A percentile compares a stretch with the other conserved stretches of the same genome.
These are phyloP conservation scores for Zygothrica quintamaculata DNA, from an alignment of 2,888 invertebrate species.

Conservation along the genomic window DNA sequence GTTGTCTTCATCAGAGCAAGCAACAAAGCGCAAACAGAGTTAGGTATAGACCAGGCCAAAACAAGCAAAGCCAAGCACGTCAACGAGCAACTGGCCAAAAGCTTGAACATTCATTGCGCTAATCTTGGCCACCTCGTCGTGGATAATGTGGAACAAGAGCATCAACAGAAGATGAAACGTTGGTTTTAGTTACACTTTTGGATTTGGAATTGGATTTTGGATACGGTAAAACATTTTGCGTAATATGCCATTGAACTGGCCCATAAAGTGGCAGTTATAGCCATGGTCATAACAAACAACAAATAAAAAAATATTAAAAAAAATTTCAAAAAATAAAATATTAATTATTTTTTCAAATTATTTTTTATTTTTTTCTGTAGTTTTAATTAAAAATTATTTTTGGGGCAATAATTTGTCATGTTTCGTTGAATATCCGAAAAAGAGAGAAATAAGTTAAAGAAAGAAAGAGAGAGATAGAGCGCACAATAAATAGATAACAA, in stretches of 20 bases:
- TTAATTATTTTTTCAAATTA: too few species aligned
- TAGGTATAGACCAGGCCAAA: constrained; percentile 14
- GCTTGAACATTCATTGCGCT: constrained; percentile 22
- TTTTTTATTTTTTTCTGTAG: too few species aligned
- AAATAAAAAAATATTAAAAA: too few species aligned
- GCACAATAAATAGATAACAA: constrained; percentile 2
- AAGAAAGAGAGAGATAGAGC: neutral
- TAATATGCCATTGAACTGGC: constrained; percentile 65
- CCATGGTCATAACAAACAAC: constrained; percentile 48
- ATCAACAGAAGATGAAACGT: constrained; percentile 5
- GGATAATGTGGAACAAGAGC: constrained; percentile 61
- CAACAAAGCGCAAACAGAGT: constrained; percentile 1
- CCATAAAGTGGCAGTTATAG: constrained; percentile 49
- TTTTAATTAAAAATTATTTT: constrained; percentile 59
- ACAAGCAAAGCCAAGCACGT: constrained; percentile 9
- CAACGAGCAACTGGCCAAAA: constrained; percentile 27
- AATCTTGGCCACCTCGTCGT: constrained; percentile 50
- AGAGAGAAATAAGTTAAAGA: neutral
- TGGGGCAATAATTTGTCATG: constrained; percentile 59
- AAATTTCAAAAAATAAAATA: constrained; percentile 32
- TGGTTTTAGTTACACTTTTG: constrained; percentile 22
- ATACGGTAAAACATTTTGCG: constrained; percentile 48
- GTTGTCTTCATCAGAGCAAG: too few species aligned
- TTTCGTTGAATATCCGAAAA: constrained; percentile 29
- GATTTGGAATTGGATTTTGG: constrained; percentile 4